Percentiles rank a stretch among this genome's conserved stretches.
phyloP scores from a whole-genome alignment of 2,888 invertebrate genomes.

The Mesochorus sp. region DNA sequence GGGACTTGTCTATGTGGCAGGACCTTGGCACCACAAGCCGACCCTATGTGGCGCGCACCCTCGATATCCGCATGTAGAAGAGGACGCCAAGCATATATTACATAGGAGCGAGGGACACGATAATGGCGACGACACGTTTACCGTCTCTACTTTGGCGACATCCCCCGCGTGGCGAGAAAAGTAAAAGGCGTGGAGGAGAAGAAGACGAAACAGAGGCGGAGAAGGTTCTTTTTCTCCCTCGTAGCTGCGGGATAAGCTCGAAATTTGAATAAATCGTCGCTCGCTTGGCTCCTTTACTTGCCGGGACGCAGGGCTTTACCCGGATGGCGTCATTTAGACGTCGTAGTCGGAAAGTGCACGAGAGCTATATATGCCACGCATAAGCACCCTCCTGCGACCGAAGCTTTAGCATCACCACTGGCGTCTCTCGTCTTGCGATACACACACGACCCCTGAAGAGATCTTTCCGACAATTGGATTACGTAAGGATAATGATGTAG shows the following conservation, averaged over 20 bases:
- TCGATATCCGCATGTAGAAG: constrained; percentile 37
- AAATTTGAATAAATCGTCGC: constrained; percentile 64
- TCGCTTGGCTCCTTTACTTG: constrained; percentile 50
- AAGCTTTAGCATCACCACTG: constrained; percentile 29
- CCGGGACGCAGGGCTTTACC: constrained; percentile 27
- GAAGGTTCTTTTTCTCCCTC: constrained; percentile 33
- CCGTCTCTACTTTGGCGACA: constrained; percentile 46
- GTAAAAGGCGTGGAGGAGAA: constrained; percentile 27
- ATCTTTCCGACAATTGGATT: constrained; percentile 61
- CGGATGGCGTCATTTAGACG: constrained; percentile 61
- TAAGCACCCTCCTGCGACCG: constrained; percentile 40
- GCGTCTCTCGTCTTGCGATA: constrained; percentile 38
- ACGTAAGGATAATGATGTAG: constrained; percentile 58
- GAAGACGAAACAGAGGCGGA: constrained; percentile 20
- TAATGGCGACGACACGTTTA: constrained; percentile 59
- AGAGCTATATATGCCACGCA: constrained; percentile 38
- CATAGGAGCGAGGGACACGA: constrained; percentile 37
- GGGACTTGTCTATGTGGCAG: constrained; percentile 16
- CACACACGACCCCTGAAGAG: constrained; percentile 54
- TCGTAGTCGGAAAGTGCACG: constrained; percentile 59
- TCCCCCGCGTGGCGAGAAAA: constrained; percentile 15
- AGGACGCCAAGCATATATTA: constrained; percentile 28
- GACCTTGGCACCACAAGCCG: constrained; percentile 36
- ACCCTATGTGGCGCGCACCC: constrained; percentile 17
- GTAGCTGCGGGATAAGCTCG: constrained; percentile 55